Conservation (phyloP, 1,140 invertebrate genomes). For the Pomacea maculata region DNA sequence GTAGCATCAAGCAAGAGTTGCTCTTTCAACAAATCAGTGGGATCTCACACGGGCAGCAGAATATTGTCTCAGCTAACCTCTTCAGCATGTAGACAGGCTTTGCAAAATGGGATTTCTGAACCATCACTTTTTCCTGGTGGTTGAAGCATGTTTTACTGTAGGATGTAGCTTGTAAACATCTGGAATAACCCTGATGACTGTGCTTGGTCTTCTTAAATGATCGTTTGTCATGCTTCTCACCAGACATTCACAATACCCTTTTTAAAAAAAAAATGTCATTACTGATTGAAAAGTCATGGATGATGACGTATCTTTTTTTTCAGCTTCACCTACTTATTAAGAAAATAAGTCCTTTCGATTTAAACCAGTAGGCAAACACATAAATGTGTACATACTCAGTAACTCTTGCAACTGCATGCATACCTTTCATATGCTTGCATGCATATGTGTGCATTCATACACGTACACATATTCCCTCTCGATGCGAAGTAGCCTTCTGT, state of each 20-base stretch:
- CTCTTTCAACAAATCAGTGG: conserved; percentile 65
- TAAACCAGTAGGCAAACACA: too few species aligned
- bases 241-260: not conserved
- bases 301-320: too few species aligned
- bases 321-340: too few species aligned
- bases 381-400: too few species aligned
- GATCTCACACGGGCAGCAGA: conserved; percentile 62
- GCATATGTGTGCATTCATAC: too few species aligned
- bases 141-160: conserved; percentile 1
- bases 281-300: too few species aligned
- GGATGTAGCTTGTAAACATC: not conserved
- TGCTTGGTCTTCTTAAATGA: not conserved
- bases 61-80: conserved; percentile 57
- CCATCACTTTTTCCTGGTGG: not conserved
- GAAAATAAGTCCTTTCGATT: too few species aligned
- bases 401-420: too few species aligned
- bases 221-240: not conserved
- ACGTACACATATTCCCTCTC: too few species aligned
- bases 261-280: too few species aligned
- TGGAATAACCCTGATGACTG: not conserved
- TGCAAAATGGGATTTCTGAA: not conserved
- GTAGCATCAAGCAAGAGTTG: conserved; percentile 62
- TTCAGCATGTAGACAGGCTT: not conserved
- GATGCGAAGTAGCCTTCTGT: too few species aligned
- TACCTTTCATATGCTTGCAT: too few species aligned